Conservation (phyloP, 2,888 invertebrate species). For the Helleia helle region DNA sequence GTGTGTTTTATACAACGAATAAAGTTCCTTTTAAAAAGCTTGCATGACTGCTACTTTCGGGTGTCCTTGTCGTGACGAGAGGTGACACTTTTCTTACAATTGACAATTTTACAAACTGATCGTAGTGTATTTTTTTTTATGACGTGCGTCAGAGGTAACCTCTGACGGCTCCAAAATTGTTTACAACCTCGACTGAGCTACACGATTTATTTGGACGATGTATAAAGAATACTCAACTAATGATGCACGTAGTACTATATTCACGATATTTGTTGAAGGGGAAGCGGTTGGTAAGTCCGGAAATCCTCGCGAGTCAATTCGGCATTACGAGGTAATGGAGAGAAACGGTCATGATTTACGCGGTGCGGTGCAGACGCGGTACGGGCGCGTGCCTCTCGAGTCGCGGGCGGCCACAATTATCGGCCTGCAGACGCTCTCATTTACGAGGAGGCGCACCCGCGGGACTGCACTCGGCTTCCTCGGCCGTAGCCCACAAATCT, state of each 20-base stretch:
- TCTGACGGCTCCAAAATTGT: no score
- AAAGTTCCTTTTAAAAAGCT: conserved; percentile 67
- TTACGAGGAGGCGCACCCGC: conserved; percentile 68
- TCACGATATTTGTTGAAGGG: conserved; percentile 20
- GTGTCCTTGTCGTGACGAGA: conserved; percentile 60
- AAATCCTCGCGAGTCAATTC: conserved; percentile 65
- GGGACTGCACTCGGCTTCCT: conserved; percentile 55
- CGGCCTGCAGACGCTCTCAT: conserved; percentile 73
- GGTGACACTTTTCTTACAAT: conserved; percentile 27
- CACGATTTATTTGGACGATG: no score
- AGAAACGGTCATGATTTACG: conserved; percentile 70
- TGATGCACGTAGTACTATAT: no score
- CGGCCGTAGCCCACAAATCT: conserved; percentile 58
- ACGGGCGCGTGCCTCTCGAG: conserved; percentile 44
- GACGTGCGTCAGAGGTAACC: no score
- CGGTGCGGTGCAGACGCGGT: conserved; percentile 30
- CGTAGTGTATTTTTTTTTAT: no score
- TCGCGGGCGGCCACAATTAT: conserved; percentile 66
- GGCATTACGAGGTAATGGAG: conserved; percentile 71
- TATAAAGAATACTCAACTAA: no score
- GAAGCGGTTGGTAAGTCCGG: conserved; percentile 29
- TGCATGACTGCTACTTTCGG: conserved; percentile 65
- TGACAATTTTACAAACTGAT: no score
- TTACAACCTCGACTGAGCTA: no score
- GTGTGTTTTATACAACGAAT: conserved; percentile 63